Evolutionary conservation across 1,140 invertebrate genomes (phyloP), one percentile per base, ranked within the genome.

Genomic region (Zaprionus africanus): DNA sequence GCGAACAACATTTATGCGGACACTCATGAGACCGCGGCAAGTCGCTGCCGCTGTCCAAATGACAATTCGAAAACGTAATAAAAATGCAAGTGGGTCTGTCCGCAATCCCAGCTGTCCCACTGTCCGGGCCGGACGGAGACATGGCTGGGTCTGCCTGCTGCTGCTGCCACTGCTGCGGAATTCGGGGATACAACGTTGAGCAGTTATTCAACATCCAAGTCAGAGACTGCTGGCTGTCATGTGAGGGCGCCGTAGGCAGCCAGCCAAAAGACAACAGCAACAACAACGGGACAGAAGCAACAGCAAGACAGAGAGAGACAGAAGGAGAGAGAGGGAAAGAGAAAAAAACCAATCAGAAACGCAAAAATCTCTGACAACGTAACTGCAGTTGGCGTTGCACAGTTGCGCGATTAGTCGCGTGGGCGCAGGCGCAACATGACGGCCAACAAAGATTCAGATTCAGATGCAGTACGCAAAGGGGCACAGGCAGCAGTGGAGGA

Each of bases 371-470:
- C 83, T 75, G 81, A 87, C 79, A 82, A 86, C 80, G 84, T 90
- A 84, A 88, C 84, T 76, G 85, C 85, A 88, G 85, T 88, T 88
- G 68, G 74, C 74, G 75, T 77, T 77, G 75, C 75, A 77, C 75
- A 77, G 75, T 77, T 77, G 75, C 75, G 75, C 75, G 75, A 77
- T 77, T 77, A 77, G 75, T 73, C 75, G 76, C 76, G 84, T 82
- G 87, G 83, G 83, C 83, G 84, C 83, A 87, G 81, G 83, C 83
- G 80, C 84, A 83, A 86, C 84, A 86, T 86, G 83, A 86, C 83
- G 83, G 83, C 83, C 84, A 86, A 83, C 83, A 88, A 72, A 76
- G 83, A 83, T 86, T 79, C 73, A 81, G 83, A 87, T 84, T 81
- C 69, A 72, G 59, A 67, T 66, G 68, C 62, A 69, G n/a, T 34